phyloP scores from a whole-genome alignment of 2,113 vertebrate species.

The Anseranas semipalmata region DNA sequence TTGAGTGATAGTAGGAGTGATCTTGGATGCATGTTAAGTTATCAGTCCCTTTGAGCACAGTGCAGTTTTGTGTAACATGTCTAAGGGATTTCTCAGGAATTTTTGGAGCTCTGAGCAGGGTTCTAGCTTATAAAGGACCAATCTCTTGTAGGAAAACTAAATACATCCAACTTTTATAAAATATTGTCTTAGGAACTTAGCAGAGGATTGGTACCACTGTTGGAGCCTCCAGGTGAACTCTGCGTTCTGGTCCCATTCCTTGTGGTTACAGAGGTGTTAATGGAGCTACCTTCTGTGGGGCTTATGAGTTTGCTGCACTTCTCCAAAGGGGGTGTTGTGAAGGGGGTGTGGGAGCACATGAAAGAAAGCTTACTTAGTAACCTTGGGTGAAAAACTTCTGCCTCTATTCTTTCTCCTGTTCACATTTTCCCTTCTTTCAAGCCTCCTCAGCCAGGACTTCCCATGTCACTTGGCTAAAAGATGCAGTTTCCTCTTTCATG shows the following conservation, averaged over 20 bases:
- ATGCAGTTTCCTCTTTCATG: background rate
- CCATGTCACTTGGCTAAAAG: background rate
- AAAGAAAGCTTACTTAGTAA: background rate
- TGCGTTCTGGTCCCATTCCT: background rate
- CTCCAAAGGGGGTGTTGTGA: background rate
- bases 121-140: background rate
- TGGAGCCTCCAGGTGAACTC: background rate
- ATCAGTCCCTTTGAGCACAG: background rate
- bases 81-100: background rate
- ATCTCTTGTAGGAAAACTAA: background rate
- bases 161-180: background rate
- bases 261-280: background rate
- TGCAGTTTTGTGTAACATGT: background rate
- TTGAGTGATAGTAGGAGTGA: background rate
- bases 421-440: background rate
- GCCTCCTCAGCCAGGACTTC: background rate
- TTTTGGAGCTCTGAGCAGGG: background rate
- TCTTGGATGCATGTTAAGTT: background rate
- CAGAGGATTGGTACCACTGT: background rate
- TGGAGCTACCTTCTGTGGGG: background rate
- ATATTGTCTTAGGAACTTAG: background rate
- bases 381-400: background rate
- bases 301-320: background rate
- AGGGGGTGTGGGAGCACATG: background rate
- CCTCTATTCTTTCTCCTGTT: background rate